A percentile compares a stretch with the other conserved stretches of the same genome.
Conservation (phyloP, 2,113 vertebrate genomes). For the Mormyrus lacerda region DNA sequence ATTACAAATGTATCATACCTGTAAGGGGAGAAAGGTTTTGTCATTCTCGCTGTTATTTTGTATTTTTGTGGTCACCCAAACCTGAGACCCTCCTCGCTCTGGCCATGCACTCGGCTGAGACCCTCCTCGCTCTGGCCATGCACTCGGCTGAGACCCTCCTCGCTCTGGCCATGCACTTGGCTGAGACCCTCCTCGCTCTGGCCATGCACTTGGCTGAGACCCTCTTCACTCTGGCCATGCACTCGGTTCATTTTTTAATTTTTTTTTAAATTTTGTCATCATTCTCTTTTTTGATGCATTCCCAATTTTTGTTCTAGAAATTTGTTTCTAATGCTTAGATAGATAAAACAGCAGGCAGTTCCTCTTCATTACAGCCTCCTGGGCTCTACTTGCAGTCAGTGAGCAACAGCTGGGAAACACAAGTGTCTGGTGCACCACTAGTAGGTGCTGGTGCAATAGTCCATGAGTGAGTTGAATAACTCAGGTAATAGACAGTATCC, state of each 20-base stretch:
- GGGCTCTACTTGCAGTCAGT: not conserved
- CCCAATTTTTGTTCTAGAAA: not conserved
- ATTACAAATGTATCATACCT: slow-evolving; percentile 24
- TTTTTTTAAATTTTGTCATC: not conserved
- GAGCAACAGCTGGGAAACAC: not conserved
- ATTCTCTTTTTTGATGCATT: not conserved
- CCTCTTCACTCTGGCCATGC: not conserved
- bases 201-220: no score
- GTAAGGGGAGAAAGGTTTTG: not conserved
- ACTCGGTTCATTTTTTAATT: not conserved
- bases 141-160: no score
- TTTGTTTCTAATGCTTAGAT: not conserved
- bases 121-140: no score
- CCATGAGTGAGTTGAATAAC: not conserved
- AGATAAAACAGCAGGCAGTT: not conserved
- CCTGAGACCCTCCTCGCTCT: not conserved
- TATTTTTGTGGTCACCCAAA: not conserved
- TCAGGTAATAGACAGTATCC: not conserved
- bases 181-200: no score
- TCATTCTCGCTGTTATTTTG: not conserved
- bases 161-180: not conserved
- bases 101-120: not conserved
- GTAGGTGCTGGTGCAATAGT: not conserved
- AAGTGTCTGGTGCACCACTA: not conserved
- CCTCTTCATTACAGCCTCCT: not conserved